Evolutionary conservation across 2,888 invertebrate genomes (phyloP), one percentile per base, ranked within the genome.

Genomic region (Deroplatys truncata): DNA sequence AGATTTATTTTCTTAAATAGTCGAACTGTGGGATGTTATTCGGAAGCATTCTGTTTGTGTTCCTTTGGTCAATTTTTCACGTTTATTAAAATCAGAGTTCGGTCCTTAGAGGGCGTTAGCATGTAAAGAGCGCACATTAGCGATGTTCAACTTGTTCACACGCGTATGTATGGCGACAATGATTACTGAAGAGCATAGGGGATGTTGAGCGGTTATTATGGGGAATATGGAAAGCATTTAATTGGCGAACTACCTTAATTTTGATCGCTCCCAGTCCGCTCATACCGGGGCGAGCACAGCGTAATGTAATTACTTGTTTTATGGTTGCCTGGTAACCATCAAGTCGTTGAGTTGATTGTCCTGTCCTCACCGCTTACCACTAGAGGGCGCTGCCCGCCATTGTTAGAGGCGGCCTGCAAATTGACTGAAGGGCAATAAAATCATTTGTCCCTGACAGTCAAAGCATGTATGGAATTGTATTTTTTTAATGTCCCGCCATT

Each of bases 251-350:
- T 82, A 87, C 86, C 86, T 83, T 87, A 28, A 87, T 82, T 87
- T 82, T 83, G 87, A 87, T 87, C 87, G 87, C 82, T 82, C 83
- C 43, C 87, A 82, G n/a, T 35, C 83, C 83, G 83, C 82, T 43
- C 87, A 87, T 83, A 83, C 83, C 43, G 56, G 56, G 56, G 56
- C 25, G 56, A 72, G 56, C 56, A 72, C 56, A 72, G 56, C 20
- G 87, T 87, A 87, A 87, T 83, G 87, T 87, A 83, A 87, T 87
- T 87, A 87, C 87, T 82, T 87, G 87, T 87, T 87, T 87, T 87
- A 87, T 87, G 87, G 87, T 83, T 87, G 87, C 87, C 87, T 87
- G 43, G 87, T 83, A 56, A 87, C 87, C 87, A 87, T 82, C 83
- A 87, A 87, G 87, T 87, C 87, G 83, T 87, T 56, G 82, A 86